Base-by-base conservation (phyloP, 2,113 vertebrate genomes). In the Dipodomys ordii region DNA sequence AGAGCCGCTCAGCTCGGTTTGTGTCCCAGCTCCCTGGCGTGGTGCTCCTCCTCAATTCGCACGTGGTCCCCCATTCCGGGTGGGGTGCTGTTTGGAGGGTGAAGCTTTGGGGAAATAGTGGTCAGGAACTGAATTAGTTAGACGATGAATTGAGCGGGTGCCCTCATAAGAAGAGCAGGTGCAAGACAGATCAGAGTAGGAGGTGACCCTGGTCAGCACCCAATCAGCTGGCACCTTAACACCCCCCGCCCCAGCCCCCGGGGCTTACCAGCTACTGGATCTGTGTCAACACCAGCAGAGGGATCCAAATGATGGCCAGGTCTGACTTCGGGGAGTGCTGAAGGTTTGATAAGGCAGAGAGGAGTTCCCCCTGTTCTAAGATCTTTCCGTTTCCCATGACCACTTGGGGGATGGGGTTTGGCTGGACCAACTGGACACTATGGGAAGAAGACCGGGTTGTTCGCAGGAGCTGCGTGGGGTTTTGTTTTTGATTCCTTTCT, bases 401-500 rank as follows among this genome's bases (percentile, higher is more conserved):
- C 68, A 32, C 82, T 20, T 65, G n/a, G 15, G 46, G 92, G 67
- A 62, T 35, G 35, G 18, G n/a, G 60, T 93, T 93, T 96, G 32
- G 57, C 95, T 91, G 77, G 92, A 60, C 35, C 30, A 2, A 74
- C 62, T 22, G 7, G 0, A 77, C 95, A 86, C 88, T 71, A 1
- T 4, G 6, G 15, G 5, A 65, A 76, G 32, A 23, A 96, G 95
- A 90, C 71, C 72, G 72, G 85, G 62, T 93, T 96, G 30, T n/a
- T 23, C 80, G 7, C 60, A 62, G 60, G 60, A 9, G 69, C 87
- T 27, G 39, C 28, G 8, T 53, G 23, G 1, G 87, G 96, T 91
- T 95, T 94, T 92, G 23, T 96, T 92, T 95, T 94, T 92, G 25
- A 94, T 93, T 88, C 85, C 90, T 95, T 95, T 97, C 53, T 79